Evolutionary conservation across 2,888 invertebrate genomes (phyloP).

Genomic region (Alsophila aescularia): DNA sequence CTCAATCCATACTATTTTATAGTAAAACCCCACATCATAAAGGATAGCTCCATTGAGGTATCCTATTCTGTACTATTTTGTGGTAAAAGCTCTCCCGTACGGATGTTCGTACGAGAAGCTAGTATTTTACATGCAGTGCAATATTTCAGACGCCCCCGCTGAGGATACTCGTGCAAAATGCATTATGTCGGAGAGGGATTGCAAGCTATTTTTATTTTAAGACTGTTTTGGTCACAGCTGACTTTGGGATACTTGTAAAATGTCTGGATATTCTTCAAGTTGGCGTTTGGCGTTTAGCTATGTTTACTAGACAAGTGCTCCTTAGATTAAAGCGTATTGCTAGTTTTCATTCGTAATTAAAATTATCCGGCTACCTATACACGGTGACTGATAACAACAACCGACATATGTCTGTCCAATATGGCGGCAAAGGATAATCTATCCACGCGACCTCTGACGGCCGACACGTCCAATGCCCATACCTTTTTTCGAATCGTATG

Average conservation of each 20-base stretch:
- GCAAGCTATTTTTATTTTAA: slow-evolving; percentile 19
- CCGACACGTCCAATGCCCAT: no score
- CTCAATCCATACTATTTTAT: no score
- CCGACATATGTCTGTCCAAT: no score
- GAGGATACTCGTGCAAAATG: slow-evolving; percentile 23
- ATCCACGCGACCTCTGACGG: no score
- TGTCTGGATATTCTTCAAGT: neutral
- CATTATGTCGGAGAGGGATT: slow-evolving; percentile 16
- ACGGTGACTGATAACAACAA: no score
- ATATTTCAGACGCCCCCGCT: slow-evolving; percentile 23
- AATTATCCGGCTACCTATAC: no score
- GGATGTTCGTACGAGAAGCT: slow-evolving; percentile 20
- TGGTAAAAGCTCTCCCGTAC: slow-evolving; percentile 20
- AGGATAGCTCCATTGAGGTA: slow-evolving; percentile 18
- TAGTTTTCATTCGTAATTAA: no score
- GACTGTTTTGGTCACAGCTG: slow-evolving; percentile 1
- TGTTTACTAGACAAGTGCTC: no score
- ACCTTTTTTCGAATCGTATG: no score
- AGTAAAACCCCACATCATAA: neutral
- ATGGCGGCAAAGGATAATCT: no score
- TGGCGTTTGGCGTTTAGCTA: no score
- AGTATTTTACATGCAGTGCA: slow-evolving; percentile 20
- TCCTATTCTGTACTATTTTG: slow-evolving; percentile 19
- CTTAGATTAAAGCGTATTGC: no score
- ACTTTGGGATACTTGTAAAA: neutral